Base-by-base conservation (phyloP, 2,113 vertebrate genomes). In the Lasiurus cinereus region DNA sequence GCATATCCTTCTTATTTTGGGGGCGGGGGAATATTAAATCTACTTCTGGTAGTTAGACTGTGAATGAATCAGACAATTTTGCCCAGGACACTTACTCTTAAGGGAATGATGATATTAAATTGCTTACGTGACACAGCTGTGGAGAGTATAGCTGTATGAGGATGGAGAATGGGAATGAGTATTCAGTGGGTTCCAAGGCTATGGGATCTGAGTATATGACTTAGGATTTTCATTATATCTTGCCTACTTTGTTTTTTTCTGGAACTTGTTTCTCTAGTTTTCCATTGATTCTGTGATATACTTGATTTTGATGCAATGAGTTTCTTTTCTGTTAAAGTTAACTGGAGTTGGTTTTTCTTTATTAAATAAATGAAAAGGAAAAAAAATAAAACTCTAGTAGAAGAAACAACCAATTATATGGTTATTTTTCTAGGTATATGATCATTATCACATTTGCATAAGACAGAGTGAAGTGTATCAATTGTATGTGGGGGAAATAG, bases 331-430 rank as follows among this genome's bases (percentile, higher is more conserved):
- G 50, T 43, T 85, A 69, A 82, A 85, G 59, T 89, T 89, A 76
- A 86, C 33, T 86, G 43, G 21, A 90, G 21, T 70, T 94, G 59
- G 36, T 92, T 94, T 92, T 43, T 89, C 72, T 67, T 93, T 91
- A 88, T 86, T 90, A 90, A 85, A 29, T 46, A 88, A 94, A 62
- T 39, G 72, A 88, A 87, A 89, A 62, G 59, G 52, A 56, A 56
- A 56, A 5, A 46, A 69, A 87, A 50, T 1, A 52, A 84, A 85
- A 74, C 19, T 66, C 46, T 76, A 67, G 31, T 66, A 82, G n/a
- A 72, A 86, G 46, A 76, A 95, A 64, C 8, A 59, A 52, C 54
- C 29, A 92, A 46, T 15, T 82, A 83, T 21, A 67, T 50, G 15
- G 11, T 87, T 91, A 77, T 77, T 46, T 85, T 80, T 82, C 80